These are phyloP conservation scores for Drosophila fulvimacula DNA, from an alignment of 2,888 invertebrate genomes.

Conservation along the genomic window DNA sequence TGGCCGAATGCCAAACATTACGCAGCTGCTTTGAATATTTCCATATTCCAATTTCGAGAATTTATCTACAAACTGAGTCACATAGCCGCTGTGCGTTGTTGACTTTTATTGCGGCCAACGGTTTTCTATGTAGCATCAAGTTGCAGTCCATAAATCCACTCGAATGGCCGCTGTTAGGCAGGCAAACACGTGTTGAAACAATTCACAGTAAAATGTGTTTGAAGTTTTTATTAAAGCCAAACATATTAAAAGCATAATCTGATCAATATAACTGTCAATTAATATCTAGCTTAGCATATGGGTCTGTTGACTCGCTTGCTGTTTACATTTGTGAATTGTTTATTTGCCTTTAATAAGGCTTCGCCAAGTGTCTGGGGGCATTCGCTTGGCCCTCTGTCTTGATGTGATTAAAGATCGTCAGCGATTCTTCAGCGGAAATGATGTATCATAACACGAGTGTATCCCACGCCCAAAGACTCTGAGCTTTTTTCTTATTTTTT, in stretches of 20 bases:
- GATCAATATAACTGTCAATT: slow-evolving; percentile 8
- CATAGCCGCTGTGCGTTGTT: slow-evolving; percentile 14
- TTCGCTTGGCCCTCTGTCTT: slow-evolving; percentile 14
- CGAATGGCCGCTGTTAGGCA: slow-evolving; percentile 20
- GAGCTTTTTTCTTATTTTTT: slow-evolving; percentile 46
- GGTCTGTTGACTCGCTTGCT: slow-evolving; percentile 27
- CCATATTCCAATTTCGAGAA: slow-evolving; percentile 48
- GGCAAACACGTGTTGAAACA: slow-evolving; percentile 40
- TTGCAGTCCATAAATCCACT: slow-evolving; percentile 52
- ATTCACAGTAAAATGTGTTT: slow-evolving; percentile 4
- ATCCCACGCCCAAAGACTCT: slow-evolving; percentile 56
- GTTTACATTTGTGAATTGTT: slow-evolving; percentile 36
- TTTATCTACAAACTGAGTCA: slow-evolving; percentile 47
- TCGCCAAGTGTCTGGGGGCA: slow-evolving; percentile 43
- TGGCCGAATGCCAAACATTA: slow-evolving; percentile 80
- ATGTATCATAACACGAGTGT: slow-evolving; percentile 53
- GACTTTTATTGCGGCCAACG: slow-evolving; percentile 28
- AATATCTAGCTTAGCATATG: neutral
- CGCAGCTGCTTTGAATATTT: slow-evolving; percentile 66
- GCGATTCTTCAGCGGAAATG: slow-evolving; percentile 59
- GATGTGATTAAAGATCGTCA: slow-evolving; percentile 36
- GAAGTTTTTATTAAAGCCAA: neutral
- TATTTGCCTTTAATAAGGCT: slow-evolving; percentile 55
- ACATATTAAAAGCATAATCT: neutral
- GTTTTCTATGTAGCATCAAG: slow-evolving; percentile 14